Evolutionary conservation across 2,888 invertebrate genomes (phyloP), one percentile per base, ranked within the genome.

Genomic region (Cecidostiba fungosa): DNA sequence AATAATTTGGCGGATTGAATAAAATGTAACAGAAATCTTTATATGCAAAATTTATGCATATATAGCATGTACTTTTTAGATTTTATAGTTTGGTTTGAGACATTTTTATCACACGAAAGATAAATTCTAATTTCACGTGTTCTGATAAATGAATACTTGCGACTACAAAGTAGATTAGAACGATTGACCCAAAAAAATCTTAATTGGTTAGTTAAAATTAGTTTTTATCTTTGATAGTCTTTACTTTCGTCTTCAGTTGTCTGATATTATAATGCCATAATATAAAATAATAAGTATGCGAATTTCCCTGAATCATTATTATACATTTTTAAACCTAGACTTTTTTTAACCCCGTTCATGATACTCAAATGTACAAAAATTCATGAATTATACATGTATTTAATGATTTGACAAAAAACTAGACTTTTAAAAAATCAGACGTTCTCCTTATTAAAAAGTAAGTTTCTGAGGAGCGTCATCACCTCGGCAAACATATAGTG

Each of bases 201-300:
- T 78, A 78, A 78, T 47, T 26, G 77, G 26, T 39, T 66, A n/a
- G 26, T 77, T 43, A 43, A 77, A 66, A 62, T 12, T 5, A 8
- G 32, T 23, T 77, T 77, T 19, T 4, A 14, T 23, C 32, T 47
- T 36, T 32, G 4, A 77, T 62, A 62, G 62, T 62, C 26, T 62
- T n/a, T n/a, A n/a, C n/a, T n/a, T n/a, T n/a, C n/a, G n/a, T n/a
- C 26, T 26, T 62, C 62, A 26, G n/a, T 62, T 62, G 10, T 14
- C 26, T 0, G 29, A 26, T 23, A 26, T 62, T 14, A 50, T 19
- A 14, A 23, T 26, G 26, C 26, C 26, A 26, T 14, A 10, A 26
- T 26, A 62, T 26, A 10, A 10, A 14, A 12, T 62, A 62, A 62
- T 62, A 26, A 23, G 23, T 12, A 62, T 26, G 26, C 54, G 6